Evolutionary conservation across 2,797 vertebrate species (phyloP), one percentile per base, ranked within the genome.

Genomic region (Hylomyscus alleni): DNA sequence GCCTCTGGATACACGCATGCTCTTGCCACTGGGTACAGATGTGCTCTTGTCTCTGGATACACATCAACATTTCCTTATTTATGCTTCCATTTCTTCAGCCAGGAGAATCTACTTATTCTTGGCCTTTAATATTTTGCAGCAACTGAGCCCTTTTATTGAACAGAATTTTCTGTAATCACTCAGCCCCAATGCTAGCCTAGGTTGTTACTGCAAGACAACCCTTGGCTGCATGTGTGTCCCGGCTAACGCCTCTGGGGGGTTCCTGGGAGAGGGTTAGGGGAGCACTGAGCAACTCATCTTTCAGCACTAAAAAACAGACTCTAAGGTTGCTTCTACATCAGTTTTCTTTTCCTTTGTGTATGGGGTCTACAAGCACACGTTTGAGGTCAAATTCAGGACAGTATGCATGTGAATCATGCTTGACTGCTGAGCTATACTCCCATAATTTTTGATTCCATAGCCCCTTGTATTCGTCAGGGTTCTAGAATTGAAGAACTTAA

Each of bases 371-470:
- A 86, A 52, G 69, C 50, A 54, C 15, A 20, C 19, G 34, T 56
- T 82, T 29, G 77, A 9, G 31, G 69, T 34, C 34, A 14, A 94
- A 67, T 54, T n/a, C 69, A 62, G 85, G 44, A 34, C 15, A 34
- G 3, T 19, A 50, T 12, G 34, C 14, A n/a, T 3, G 56, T n/a
- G n/a, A 52, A 82, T 17, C 44, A 56, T 19, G 12, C 47, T 11
- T 24, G 20, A 44, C 6, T 50, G 31, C 29, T 87, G n/a, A 89
- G n/a, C 67, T 50, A 37, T 13, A 31, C 3, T 19, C 24, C 65
- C 93, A 81, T 34, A 62, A 58, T n/a, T 87, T 89, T 76, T 37
- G 24, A 20, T 85, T 75, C 87, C 91, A 20, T 34, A 29, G 75
- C 47, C 31, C 62, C 4, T 67, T 50, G 19, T 67, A n/a, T 69